Conservation (phyloP, 2,888 invertebrate species). For the Trissonchulus latispiculum region DNA sequence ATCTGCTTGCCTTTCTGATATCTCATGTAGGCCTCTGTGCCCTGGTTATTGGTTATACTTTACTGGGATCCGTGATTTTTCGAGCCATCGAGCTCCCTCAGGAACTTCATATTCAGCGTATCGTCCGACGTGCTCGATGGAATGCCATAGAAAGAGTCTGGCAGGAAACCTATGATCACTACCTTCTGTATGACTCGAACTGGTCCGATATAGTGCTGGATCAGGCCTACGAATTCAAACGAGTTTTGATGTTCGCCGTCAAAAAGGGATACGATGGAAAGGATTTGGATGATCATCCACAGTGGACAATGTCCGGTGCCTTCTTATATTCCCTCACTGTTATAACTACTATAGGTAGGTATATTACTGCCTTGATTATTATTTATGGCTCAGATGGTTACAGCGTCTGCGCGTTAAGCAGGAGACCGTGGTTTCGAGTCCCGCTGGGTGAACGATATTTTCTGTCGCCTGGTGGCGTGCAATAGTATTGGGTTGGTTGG, state of each 20-base stretch:
- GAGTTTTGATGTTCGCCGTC: constrained; percentile 42
- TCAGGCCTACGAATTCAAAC: constrained; percentile 3
- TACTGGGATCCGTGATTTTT: constrained; percentile 18
- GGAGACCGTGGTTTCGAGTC: too few species aligned
- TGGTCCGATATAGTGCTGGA: constrained; percentile 55
- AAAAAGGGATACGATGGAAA: constrained; percentile 58
- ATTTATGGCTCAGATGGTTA: too few species aligned
- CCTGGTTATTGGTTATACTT: constrained; percentile 18
- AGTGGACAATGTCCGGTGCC: constrained; percentile 83
- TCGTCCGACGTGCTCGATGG: constrained; percentile 30
- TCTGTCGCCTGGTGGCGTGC: too few species aligned
- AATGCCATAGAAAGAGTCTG: constrained; percentile 37
- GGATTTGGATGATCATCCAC: constrained; percentile 51
- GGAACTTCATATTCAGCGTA: constrained; percentile 31
- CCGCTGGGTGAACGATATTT: too few species aligned
- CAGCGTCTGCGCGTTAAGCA: too few species aligned
- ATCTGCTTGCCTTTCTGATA: constrained; percentile 43
- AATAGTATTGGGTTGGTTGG: too few species aligned
- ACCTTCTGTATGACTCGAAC: constrained; percentile 44
- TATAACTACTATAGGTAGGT: constrained; percentile 80
- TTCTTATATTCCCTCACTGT: constrained; percentile 87
- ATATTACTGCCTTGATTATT: too few species aligned
- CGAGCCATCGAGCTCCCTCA: constrained; percentile 42
- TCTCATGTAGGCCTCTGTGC: constrained; percentile 40
- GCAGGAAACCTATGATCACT: constrained; percentile 39